Evolutionary conservation across 2,797 vertebrate species (phyloP), one percentile per base, ranked within the genome.

Genomic region (Cyprinodon diabolis): DNA sequence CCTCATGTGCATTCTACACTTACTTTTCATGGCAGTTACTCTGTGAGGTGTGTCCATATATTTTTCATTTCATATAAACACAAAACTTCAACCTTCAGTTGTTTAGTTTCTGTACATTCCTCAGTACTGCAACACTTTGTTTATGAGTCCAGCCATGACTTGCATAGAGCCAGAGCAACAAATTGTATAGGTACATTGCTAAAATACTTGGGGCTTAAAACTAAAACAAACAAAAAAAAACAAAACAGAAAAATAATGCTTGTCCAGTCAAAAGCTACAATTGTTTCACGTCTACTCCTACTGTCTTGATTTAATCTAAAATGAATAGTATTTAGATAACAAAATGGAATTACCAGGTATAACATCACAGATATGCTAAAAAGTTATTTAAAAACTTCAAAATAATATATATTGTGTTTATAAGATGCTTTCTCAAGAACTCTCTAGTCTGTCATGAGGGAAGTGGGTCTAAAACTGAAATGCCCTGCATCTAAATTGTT

Each of bases 391-490:
- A 30, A 62, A 40, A 62, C 35, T 62, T 15, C 7, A 21, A 4
- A 12, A 5, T n/a, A 10, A 43, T 43, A 12, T n/a, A 40, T 43
- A 43, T 63, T n/a, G 10, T 63, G 60, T 63, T 45, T 63, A 43
- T 13, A 21, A 45, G 19, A 13, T 10, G 12, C 10, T 14, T 49
- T 12, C 1, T n/a, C n/a, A 45, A 63, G n/a, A 3, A 63, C 45
- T 19, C 40, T 14, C 25, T 81, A 35, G 60, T 30, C 78, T 58
- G 74, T 78, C 83, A 62, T 65, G 68, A 74, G 73, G 77, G 40
- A 84, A 62, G 71, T 58, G 52, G 7, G 83, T 56, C 58, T 83
- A 66, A 88, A 90, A 92, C 75, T 87, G 78, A 91, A 84, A 90
- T 2, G 79, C 58, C 70, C 65, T 23, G 68, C 86, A 71, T 88